These are phyloP conservation scores for Nomia melanderi DNA, from an alignment of 1,140 invertebrate genomes.

Conservation along the genomic window DNA sequence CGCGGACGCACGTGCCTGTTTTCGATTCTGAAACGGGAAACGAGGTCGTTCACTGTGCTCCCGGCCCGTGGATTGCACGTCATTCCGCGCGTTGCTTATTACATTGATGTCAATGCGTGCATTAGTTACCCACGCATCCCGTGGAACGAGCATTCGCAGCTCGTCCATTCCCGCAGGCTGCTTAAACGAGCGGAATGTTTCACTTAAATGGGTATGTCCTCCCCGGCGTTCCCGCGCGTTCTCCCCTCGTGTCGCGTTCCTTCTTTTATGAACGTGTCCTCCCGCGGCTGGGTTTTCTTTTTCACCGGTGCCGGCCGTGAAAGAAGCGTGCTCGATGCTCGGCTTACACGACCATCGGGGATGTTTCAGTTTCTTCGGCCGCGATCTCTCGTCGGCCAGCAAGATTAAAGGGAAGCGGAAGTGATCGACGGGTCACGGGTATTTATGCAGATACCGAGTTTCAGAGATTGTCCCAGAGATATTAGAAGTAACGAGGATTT, in stretches of 20 bases:
- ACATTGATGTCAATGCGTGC: background rate
- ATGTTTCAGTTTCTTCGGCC: background rate
- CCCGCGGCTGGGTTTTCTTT: background rate
- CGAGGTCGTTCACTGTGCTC: background rate
- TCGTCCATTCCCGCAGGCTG: background rate
- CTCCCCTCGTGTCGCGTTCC: background rate
- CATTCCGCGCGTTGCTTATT: background rate
- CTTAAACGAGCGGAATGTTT: constrained; percentile 14
- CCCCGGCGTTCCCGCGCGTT: background rate
- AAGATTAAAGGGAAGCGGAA: background rate
- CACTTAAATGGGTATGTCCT: background rate
- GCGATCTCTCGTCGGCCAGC: background rate
- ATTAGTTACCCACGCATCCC: background rate
- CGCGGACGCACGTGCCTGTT: background rate
- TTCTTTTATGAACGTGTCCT: background rate
- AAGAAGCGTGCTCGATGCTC: background rate
- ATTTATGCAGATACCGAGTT: too few species aligned
- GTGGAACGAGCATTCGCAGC: background rate
- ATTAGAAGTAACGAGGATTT: too few species aligned
- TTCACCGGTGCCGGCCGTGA: background rate
- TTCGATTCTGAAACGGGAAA: constrained; percentile 15
- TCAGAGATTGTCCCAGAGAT: too few species aligned
- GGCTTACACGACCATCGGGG: background rate
- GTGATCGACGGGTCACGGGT: too few species aligned
- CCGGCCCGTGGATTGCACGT: background rate